These are phyloP conservation scores for Gnathonemus echidnorhynchus DNA, from an alignment of 2,113 vertebrate species.

Conservation along the genomic window DNA sequence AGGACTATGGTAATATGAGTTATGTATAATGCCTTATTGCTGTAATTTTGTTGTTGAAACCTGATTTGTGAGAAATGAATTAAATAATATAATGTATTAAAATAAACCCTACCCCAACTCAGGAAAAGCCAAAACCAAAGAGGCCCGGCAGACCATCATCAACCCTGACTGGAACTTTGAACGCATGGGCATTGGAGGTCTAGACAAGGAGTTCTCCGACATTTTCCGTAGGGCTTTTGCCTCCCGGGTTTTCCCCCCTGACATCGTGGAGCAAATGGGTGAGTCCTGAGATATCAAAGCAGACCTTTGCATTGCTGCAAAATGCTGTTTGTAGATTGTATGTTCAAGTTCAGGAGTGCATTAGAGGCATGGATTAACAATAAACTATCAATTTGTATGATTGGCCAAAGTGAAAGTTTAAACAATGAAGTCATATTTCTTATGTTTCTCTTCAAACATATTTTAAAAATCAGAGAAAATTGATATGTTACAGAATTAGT, in stretches of 20 bases:
- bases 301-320: neutral
- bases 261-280: constrained; percentile 99
- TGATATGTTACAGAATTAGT: neutral
- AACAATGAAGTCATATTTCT: neutral
- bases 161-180: constrained; percentile 99
- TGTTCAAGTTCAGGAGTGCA: neutral
- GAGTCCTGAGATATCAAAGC: constrained; percentile 36
- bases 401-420: neutral
- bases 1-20: neutral
- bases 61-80: neutral
- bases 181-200: constrained; percentile 96
- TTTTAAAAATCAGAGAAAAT: neutral
- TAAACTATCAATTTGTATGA: neutral
- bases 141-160: constrained; percentile 90
- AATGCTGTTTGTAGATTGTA: neutral
- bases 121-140: constrained; percentile 95
- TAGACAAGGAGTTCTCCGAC: constrained; percentile 93
- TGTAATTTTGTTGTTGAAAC: neutral
- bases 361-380: neutral
- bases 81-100: neutral
- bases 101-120: neutral
- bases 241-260: constrained; percentile 91
- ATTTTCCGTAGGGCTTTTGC: constrained; percentile 96
- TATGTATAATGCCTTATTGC: neutral
- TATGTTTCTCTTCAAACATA: neutral